Percentiles rank a stretch among this genome's conserved stretches.
These are phyloP conservation scores for Trachelipus rathkii DNA, from an alignment of 1,140 invertebrate genomes.

Conservation along the genomic window DNA sequence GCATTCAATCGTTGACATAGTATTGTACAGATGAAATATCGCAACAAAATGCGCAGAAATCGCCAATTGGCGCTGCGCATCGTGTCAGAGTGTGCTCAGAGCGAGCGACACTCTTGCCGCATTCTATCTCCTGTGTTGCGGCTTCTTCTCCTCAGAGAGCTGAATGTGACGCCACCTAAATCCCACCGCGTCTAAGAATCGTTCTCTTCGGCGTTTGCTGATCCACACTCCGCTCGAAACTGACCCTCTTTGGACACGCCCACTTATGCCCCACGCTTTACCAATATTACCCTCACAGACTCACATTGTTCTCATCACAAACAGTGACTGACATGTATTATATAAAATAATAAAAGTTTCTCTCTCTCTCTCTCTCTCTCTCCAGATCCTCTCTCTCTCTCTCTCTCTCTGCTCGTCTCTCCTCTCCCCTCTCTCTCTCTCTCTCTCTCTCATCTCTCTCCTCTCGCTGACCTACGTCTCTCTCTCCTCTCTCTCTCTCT, in stretches of 20 bases:
- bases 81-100: slow-evolving; percentile 10
- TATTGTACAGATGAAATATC: not conserved
- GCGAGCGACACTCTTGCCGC: slow-evolving; percentile 3
- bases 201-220: slow-evolving; percentile 11
- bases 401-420: no score
- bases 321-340: not conserved
- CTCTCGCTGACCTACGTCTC: no score
- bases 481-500: no score
- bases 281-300: not conserved
- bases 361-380: no score
- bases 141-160: slow-evolving; percentile 11
- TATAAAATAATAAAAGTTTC: no score
- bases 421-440: no score
- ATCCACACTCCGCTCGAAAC: not conserved
- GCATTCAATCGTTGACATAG: slow-evolving; percentile 2
- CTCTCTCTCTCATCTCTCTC: no score
- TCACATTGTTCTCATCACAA: not conserved
- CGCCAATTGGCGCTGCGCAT: not conserved
- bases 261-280: not conserved
- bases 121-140: slow-evolving; percentile 19
- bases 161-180: not conserved
- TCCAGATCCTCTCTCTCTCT: no score
- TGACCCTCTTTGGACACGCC: slow-evolving; percentile 5
- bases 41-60: not conserved
- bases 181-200: slow-evolving; percentile 1